Conservation (phyloP, 2,888 invertebrate genomes). For the Epistrophe grossulariae region DNA sequence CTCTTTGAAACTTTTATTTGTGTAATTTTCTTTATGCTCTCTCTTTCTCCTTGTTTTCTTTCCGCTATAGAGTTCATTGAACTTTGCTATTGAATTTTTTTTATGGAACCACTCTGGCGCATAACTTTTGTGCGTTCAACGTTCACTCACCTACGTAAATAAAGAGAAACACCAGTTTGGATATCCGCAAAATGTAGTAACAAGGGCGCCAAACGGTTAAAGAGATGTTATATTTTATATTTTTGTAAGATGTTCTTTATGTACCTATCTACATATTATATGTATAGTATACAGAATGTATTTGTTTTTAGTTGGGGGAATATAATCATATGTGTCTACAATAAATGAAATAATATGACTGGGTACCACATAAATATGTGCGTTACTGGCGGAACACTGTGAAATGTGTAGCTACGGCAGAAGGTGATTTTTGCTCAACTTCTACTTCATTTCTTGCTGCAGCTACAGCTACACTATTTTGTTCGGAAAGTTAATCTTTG, state of each 20-base stretch:
- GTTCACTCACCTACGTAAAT: conserved; percentile 52
- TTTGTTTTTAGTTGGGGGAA: too few relatives aligned
- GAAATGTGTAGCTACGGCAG: too few relatives aligned
- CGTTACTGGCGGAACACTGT: too few relatives aligned
- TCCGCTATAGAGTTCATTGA: conserved; percentile 56
- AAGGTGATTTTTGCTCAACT: too few relatives aligned
- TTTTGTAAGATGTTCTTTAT: neutral
- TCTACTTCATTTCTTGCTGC: too few relatives aligned
- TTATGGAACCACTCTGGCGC: conserved; percentile 50
- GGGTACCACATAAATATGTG: too few relatives aligned
- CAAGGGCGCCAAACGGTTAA: conserved; percentile 70
- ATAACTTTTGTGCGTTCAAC: conserved; percentile 49
- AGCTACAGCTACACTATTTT: too few relatives aligned
- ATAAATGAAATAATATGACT: too few relatives aligned
- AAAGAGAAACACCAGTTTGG: conserved; percentile 57
- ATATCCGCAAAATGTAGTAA: conserved; percentile 70
- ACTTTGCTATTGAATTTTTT: conserved; percentile 71
- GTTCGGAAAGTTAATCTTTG: too few relatives aligned
- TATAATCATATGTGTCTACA: too few relatives aligned
- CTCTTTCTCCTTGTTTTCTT: conserved; percentile 21
- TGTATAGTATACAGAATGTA: too few relatives aligned
- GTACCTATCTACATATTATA: too few relatives aligned
- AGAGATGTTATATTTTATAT: conserved; percentile 41
- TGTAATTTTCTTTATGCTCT: conserved; percentile 31
- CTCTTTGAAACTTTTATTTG: conserved; percentile 48